A percentile compares a stretch with the other conserved stretches of the same genome.
Conservation (phyloP, 2,797 vertebrate species). For the Odontamblyopus rebecca region DNA sequence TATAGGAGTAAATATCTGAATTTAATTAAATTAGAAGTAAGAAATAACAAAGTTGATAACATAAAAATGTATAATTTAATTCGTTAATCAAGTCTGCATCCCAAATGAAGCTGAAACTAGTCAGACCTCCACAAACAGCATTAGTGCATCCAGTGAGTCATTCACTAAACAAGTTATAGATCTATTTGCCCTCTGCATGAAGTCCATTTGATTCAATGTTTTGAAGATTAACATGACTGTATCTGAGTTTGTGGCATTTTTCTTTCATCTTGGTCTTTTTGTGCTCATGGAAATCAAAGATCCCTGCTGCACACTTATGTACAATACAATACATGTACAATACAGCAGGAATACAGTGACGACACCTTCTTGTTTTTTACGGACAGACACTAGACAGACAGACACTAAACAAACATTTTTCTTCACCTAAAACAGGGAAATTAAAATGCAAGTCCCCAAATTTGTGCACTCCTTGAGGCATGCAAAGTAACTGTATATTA, state of each 20-base stretch:
- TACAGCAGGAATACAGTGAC: no score
- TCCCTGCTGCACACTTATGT: background rate
- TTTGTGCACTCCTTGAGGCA: slow-evolving; percentile 16
- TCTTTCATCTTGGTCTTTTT: background rate
- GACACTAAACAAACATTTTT: no score
- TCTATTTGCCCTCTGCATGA: background rate
- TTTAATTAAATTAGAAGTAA: background rate
- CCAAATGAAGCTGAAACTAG: background rate
- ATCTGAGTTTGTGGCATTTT: background rate
- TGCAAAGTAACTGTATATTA: slow-evolving; percentile 13
- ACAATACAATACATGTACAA: no score
- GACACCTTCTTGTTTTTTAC: no score
- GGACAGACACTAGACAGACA: no score
- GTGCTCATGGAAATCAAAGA: background rate
- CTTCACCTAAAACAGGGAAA: background rate
- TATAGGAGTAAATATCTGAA: no score
- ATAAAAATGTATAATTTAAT: background rate
- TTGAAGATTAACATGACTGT: background rate
- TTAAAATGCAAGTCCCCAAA: background rate
- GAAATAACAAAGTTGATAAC: no score
- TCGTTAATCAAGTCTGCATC: background rate
- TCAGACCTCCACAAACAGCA: background rate
- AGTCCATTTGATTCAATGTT: background rate
- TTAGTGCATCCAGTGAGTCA: background rate
- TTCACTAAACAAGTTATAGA: background rate